These are phyloP conservation scores for Subacronicta megacephala DNA, from an alignment of 2,888 invertebrate species.

Conservation along the genomic window DNA sequence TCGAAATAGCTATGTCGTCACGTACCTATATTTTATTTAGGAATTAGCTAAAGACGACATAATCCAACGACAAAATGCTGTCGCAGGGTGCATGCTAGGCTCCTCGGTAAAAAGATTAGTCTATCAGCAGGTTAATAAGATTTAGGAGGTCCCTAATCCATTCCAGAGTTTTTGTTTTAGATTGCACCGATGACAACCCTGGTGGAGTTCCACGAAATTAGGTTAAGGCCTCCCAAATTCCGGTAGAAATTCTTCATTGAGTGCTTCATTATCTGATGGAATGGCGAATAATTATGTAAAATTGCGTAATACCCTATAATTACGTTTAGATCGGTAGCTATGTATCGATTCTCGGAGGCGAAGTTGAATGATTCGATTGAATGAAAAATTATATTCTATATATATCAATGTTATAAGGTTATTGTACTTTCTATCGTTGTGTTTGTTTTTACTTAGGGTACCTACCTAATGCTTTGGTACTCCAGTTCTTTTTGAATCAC, in stretches of 20 bases:
- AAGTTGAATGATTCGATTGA: constrained; percentile 12
- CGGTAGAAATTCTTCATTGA: constrained; percentile 57
- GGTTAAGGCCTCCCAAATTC: constrained; percentile 57
- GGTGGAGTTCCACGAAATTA: constrained; percentile 39
- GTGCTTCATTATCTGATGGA: constrained; percentile 51
- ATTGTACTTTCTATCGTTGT: background rate
- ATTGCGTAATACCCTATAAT: constrained; percentile 56
- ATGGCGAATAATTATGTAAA: constrained; percentile 58
- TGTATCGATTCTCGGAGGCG: constrained; percentile 21
- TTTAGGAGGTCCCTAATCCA: background rate
- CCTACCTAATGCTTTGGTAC: too few species aligned
- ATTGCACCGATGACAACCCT: background rate
- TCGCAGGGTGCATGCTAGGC: too few species aligned
- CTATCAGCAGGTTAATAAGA: too few species aligned
- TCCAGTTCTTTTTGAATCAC: too few species aligned
- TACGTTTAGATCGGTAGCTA: constrained; percentile 39
- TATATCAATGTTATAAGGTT: constrained; percentile 6
- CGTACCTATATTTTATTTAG: too few species aligned
- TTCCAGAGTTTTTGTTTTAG: background rate
- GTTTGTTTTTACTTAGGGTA: too few species aligned
- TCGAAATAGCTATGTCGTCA: too few species aligned
- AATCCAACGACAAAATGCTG: too few species aligned
- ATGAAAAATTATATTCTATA: constrained; percentile 5
- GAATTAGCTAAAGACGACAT: too few species aligned
- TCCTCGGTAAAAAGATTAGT: too few species aligned